Conservation (phyloP, 2,888 invertebrate genomes). For the Tinea trinotella region DNA sequence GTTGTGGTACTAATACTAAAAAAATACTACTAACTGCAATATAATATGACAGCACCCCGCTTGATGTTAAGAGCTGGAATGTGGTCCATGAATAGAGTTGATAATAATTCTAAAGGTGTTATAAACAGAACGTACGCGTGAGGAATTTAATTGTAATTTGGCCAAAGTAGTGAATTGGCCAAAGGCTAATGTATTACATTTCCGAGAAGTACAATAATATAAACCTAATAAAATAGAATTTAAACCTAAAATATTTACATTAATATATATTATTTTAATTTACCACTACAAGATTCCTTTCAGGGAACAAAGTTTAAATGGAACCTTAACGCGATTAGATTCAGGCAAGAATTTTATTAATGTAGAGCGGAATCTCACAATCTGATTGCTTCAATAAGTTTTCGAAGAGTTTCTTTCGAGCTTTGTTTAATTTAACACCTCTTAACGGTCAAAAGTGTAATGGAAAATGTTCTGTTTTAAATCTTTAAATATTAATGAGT, state of each 20-base stretch:
- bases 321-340: slow-evolving; percentile 63
- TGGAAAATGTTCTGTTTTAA: not conserved
- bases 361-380: slow-evolving; percentile 63
- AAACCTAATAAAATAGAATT: not conserved
- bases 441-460: not conserved
- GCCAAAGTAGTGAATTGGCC: too few relatives aligned
- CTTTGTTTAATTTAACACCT: slow-evolving; percentile 27
- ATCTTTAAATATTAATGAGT: not conserved
- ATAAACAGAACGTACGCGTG: too few relatives aligned
- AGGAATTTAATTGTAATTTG: too few relatives aligned
- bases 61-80: too few relatives aligned
- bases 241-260: not conserved
- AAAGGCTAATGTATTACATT: too few relatives aligned
- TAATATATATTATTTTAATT: not conserved
- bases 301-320: slow-evolving; percentile 59
- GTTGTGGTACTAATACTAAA: too few relatives aligned
- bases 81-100: too few relatives aligned
- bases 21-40: too few relatives aligned
- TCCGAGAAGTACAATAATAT: not conserved
- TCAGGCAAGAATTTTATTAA: slow-evolving; percentile 58
- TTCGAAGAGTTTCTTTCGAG: slow-evolving; percentile 57
- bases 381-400: slow-evolving; percentile 67
- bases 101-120: too few relatives aligned
- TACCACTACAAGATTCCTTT: slow-evolving; percentile 40
- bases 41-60: too few relatives aligned